Evolutionary conservation across 2,797 vertebrate species (phyloP), one percentile per base, ranked within the genome.

Genomic region (Pempheris klunzingeri): DNA sequence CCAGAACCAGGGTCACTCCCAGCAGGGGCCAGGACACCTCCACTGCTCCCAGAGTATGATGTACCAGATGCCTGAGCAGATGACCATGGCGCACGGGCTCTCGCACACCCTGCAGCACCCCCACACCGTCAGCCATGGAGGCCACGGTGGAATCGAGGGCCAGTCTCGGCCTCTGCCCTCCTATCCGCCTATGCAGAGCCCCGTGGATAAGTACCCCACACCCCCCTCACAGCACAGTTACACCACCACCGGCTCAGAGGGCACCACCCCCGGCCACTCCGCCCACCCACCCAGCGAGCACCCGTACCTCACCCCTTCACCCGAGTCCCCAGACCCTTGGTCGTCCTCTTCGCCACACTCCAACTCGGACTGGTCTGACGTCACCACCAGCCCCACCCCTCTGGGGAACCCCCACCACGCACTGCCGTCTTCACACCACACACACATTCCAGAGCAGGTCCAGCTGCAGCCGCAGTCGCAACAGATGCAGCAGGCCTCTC

Each of bases 341-440:
- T 99, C 97, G 3, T 98, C 97, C 61, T 98, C 97, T 14, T 99
- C 97, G 0, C 97, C 97, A 0, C 97, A 97, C 94, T 98, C 97
- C 86, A 97, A 97, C 86, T 98, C 97, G 32, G 97, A 99, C 95
- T 99, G 97, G 97, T 99, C 97, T 9, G 97, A 99, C 0, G 96
- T 98, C 93, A 98, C 97, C 81, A 98, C 97, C 91, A 99, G 98
- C 92, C 98, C 98, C 73, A 96, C 96, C 46, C 96, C 96, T 6
- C 92, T 95, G 69, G 88, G 94, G 15, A 96, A 93, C 92, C 88
- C 91, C 90, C 95, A 92, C 92, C 20, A 91, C 77, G 62, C 96
- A 93, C 92, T 93, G 84, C 91, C 92, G 2, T 86, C 90, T 46
- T 90, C 93, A 83, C 95, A 92, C 94, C 97, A 3, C 11, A 94